These are phyloP conservation scores for Drosophila jambulina DNA, from an alignment of 1,140 invertebrate genomes.

Conservation along the genomic window DNA sequence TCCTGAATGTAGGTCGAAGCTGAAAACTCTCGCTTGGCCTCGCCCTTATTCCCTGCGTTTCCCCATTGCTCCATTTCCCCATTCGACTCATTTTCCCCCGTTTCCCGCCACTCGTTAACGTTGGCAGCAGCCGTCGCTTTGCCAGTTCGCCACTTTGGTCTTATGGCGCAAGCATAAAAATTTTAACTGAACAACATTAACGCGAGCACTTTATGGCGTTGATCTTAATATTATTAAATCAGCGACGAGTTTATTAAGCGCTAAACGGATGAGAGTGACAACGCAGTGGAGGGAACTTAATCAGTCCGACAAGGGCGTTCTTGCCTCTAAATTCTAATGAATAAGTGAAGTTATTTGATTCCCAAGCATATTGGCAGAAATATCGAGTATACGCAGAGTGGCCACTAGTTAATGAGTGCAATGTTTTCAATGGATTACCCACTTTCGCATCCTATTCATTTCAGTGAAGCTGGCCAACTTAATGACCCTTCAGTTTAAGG, in stretches of 20 bases:
- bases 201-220: slow-evolving; percentile 77
- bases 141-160: slow-evolving; percentile 72
- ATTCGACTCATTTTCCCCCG: neutral
- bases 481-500: slow-evolving; percentile 15
- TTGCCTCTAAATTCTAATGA: neutral
- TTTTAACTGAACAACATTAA: slow-evolving; percentile 80
- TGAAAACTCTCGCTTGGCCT: slow-evolving; percentile 12
- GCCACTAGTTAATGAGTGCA: slow-evolving; percentile 26
- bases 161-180: slow-evolving; percentile 78
- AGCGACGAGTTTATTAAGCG: slow-evolving; percentile 71
- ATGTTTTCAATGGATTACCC: slow-evolving; percentile 13
- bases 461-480: slow-evolving; percentile 10
- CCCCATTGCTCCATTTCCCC: neutral
- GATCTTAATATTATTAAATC: slow-evolving; percentile 82
- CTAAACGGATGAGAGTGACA: slow-evolving; percentile 43
- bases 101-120: slow-evolving; percentile 38
- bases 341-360: neutral
- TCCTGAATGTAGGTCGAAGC: slow-evolving; percentile 48
- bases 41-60: neutral
- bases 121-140: slow-evolving; percentile 48
- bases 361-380: neutral
- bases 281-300: slow-evolving; percentile 13
- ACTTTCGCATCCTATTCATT: slow-evolving; percentile 9
- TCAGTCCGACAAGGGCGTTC: slow-evolving; percentile 10
- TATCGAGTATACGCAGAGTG: slow-evolving; percentile 22